Percentiles rank a stretch among this genome's conserved stretches.
These are phyloP conservation scores for Sander lucioperca DNA, from an alignment of 2,113 vertebrate genomes.

Conservation along the genomic window DNA sequence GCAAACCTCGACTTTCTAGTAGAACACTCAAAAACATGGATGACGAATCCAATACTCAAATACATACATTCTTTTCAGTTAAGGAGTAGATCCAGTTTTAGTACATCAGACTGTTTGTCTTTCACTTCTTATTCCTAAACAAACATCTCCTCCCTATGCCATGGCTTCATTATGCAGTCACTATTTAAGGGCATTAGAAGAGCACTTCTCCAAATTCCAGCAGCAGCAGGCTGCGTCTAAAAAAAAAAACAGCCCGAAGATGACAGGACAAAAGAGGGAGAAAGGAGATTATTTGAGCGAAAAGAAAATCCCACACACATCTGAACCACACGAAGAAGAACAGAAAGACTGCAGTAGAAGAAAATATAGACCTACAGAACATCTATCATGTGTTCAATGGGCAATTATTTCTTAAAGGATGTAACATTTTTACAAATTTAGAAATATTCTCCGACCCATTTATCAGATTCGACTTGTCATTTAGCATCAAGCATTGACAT, in stretches of 20 bases:
- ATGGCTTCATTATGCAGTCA: constrained; percentile 37
- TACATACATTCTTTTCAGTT: neutral
- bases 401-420: constrained; percentile 1
- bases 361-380: constrained; percentile 12
- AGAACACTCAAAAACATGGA: neutral
- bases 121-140: constrained; percentile 14
- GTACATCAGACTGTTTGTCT: neutral
- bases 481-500: constrained; percentile 10
- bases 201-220: constrained; percentile 30
- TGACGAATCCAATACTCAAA: neutral
- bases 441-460: neutral
- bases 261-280: constrained; percentile 60
- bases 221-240: constrained; percentile 21
- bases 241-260: constrained; percentile 40
- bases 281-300: constrained; percentile 53
- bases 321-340: constrained; percentile 35
- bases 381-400: neutral
- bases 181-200: constrained; percentile 22
- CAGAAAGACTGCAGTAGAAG: constrained; percentile 28
- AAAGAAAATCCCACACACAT: constrained; percentile 60
- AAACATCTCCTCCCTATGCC: constrained; percentile 27
- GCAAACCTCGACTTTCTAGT: neutral
- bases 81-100: neutral
- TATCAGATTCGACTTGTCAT: constrained; percentile 15
- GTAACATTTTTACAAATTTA: constrained; percentile 1